Evolutionary conservation across 92 coral and sea anemone genomes (phyloP).

Genomic region (Desmophyllum pertusum): DNA sequence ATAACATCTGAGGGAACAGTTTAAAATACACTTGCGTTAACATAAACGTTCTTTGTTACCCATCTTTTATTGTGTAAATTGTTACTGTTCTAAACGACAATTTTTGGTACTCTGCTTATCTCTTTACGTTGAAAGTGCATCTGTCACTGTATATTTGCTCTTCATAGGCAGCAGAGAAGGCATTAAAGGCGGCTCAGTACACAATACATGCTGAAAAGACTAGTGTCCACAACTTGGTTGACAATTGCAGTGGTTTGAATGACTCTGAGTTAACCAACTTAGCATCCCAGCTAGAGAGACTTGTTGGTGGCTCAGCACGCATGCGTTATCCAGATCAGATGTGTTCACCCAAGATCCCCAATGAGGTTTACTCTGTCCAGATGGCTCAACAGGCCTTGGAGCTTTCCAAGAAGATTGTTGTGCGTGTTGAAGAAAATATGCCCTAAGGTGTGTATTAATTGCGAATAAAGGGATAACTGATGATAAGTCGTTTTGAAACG

Average conservation of each 20-base stretch:
- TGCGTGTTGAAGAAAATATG: not conserved
- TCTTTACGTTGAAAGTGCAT: too few relatives aligned
- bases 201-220: conserved; percentile 5
- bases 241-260: conserved; percentile 21
- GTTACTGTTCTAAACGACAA: too few relatives aligned
- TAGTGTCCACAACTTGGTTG: not conserved
- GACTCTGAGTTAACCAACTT: conserved; percentile 17
- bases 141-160: not conserved
- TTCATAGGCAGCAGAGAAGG: conserved; percentile 32
- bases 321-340: conserved; percentile 83
- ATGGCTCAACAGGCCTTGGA: conserved; percentile 5
- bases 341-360: conserved; percentile 62
- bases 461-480: not conserved
- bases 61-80: too few relatives aligned
- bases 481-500: too few relatives aligned
- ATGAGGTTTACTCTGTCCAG: conserved; percentile 55
- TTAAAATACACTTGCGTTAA: too few relatives aligned
- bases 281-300: conserved; percentile 47
- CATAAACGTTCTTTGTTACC: too few relatives aligned
- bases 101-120: too few relatives aligned
- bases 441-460: not conserved
- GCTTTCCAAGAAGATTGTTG: not conserved
- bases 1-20: too few relatives aligned
- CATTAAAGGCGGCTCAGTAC: conserved; percentile 24
- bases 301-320: conserved; percentile 63